phyloP scores from a whole-genome alignment of 1,140 invertebrate species.

The Plodia interpunctella region DNA sequence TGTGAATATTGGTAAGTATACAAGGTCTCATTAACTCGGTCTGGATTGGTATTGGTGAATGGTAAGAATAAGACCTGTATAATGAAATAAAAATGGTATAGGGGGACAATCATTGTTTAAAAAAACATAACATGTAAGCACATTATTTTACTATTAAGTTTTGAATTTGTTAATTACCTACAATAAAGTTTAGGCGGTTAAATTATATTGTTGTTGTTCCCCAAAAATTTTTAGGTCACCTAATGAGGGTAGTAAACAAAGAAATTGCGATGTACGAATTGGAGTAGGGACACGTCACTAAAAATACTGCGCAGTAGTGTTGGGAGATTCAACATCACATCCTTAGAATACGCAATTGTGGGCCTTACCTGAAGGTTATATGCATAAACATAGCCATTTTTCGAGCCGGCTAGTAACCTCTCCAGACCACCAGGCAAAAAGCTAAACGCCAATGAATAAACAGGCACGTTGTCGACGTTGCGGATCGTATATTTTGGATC shows the following conservation, averaged over 20 bases:
- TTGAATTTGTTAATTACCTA: too few relatives aligned
- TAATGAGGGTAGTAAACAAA: conserved; percentile 65
- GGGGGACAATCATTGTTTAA: too few relatives aligned
- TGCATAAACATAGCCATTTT: conserved; percentile 82
- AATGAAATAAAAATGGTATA: too few relatives aligned
- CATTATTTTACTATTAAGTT: too few relatives aligned
- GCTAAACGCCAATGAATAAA: conserved; percentile 82
- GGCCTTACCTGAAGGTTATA: conserved; percentile 83
- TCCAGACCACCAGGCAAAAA: conserved; percentile 77
- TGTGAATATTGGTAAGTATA: too few relatives aligned
- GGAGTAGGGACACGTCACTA: conserved; percentile 20
- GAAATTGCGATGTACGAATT: conserved; percentile 29
- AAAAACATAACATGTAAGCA: too few relatives aligned
- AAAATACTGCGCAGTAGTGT: conserved; percentile 27
- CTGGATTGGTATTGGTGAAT: too few relatives aligned
- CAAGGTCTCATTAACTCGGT: too few relatives aligned
- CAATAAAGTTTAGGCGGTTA: too few relatives aligned
- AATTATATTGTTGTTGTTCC: too few relatives aligned
- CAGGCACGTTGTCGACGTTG: conserved; percentile 81
- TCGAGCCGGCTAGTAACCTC: conserved; percentile 82
- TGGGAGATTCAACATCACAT: conserved; percentile 39
- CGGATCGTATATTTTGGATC: conserved; percentile 83
- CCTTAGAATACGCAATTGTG: conserved; percentile 40
- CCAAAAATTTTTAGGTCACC: conserved; percentile 61
- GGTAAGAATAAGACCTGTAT: too few relatives aligned